Conservation (phyloP, 2,888 invertebrate genomes). For the Cantharis rustica region DNA sequence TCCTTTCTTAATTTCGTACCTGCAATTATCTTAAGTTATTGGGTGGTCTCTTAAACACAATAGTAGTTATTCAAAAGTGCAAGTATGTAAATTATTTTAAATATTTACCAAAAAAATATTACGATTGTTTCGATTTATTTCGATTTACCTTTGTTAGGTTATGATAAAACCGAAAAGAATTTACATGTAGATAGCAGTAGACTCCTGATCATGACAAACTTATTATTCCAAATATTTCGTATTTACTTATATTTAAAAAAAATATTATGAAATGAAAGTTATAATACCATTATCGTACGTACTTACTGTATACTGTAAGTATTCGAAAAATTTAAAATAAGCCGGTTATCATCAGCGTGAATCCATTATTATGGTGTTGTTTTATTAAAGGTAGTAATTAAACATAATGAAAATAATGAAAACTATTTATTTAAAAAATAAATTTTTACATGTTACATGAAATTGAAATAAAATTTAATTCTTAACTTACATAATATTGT, state of each 20-base stretch:
- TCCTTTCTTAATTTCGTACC: conserved; percentile 67
- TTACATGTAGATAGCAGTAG: background rate
- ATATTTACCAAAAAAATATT: background rate
- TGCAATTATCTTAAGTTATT: conserved; percentile 45
- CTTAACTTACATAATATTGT: no score
- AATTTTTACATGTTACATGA: no score
- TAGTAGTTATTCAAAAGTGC: background rate
- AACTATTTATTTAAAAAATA: no score
- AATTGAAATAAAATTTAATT: no score
- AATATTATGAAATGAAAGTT: no score
- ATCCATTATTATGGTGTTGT: background rate
- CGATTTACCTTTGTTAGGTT: background rate
- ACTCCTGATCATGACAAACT: background rate
- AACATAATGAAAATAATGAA: background rate
- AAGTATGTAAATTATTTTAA: background rate
- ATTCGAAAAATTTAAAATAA: background rate
- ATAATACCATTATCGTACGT: no score
- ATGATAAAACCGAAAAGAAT: background rate
- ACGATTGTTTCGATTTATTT: background rate
- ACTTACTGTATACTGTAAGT: no score
- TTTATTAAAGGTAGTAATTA: background rate
- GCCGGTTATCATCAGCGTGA: background rate
- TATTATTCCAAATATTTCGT: background rate
- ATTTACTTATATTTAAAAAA: no score
- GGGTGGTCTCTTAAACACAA: background rate